A percentile compares a stretch with the other conserved stretches of the same genome.
Conservation (phyloP, 2,888 invertebrate species). For the Ichneumon xanthorius region DNA sequence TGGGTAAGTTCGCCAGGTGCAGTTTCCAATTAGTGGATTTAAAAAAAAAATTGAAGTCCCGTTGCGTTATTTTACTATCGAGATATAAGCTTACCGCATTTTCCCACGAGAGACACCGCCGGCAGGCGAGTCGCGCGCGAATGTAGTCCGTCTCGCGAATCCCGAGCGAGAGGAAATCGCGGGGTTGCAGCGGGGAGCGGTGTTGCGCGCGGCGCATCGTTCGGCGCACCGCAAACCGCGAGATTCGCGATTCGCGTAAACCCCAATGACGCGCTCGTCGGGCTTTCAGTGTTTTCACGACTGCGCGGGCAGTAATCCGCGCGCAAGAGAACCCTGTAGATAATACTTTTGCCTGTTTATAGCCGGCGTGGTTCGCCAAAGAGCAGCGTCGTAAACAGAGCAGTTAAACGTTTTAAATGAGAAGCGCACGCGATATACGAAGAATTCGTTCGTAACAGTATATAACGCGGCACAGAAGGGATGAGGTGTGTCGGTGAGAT, state of each 20-base stretch:
- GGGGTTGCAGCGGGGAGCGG: slow-evolving; percentile 37
- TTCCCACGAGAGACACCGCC: slow-evolving; percentile 57
- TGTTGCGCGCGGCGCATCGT: slow-evolving; percentile 38
- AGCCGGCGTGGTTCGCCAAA: slow-evolving; percentile 49
- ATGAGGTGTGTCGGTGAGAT: slow-evolving; percentile 4
- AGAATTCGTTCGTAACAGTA: slow-evolving; percentile 47
- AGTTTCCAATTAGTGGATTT: background rate
- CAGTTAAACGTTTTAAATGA: slow-evolving; percentile 73
- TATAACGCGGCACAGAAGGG: background rate
- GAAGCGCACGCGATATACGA: slow-evolving; percentile 70
- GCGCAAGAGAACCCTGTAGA: slow-evolving; percentile 44
- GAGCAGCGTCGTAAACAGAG: slow-evolving; percentile 72
- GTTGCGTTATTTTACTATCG: background rate
- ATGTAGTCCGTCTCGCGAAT: slow-evolving; percentile 52
- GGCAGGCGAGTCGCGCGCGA: slow-evolving; percentile 43
- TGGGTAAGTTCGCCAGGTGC: slow-evolving; percentile 76
- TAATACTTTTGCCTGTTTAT: slow-evolving; percentile 64
- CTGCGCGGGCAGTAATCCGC: slow-evolving; percentile 24
- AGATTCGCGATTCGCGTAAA: slow-evolving; percentile 65
- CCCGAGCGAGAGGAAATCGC: slow-evolving; percentile 19
- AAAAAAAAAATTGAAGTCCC: no score
- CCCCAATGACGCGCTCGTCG: slow-evolving; percentile 53
- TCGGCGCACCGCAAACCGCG: slow-evolving; percentile 63
- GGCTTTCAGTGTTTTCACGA: slow-evolving; percentile 52
- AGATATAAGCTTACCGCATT: background rate